Base-by-base conservation (phyloP, 92 coral and sea anemone species). In the Pocillopora grandis region DNA sequence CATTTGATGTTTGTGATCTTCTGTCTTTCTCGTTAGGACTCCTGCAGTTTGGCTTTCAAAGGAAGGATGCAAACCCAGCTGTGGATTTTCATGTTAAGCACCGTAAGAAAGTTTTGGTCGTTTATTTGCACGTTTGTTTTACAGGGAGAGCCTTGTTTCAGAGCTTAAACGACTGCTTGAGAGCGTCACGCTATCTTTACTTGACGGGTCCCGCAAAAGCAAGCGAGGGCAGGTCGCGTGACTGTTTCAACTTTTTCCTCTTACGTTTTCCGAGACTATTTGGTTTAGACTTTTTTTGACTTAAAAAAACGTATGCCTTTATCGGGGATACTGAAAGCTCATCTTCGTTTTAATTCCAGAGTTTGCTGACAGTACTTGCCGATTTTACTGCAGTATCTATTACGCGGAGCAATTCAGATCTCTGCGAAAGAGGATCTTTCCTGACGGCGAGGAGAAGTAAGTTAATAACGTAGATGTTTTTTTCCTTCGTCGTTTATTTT, bases 381-480 rank as follows among this genome's bases (percentile, higher is more conserved):
- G 93, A 73, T 96, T 96, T 77, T 92, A 81, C 90, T 96, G 99
- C 86, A 93, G 93, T 81, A 92, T 91, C 17, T 96, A 92, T 75
- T 96, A 83, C 67, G 99, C 96, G 16, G 98, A 93, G 61, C 99
- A 96, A 80, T 96, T 96, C 75, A 88, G 94, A 80, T 84, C 90
- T 64, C 90, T 96, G 16, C 93, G 99, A 16, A 92, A 94, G 85
- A 84, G 91, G 36, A 93, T 89, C 67, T 96, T 96, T 65, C 90
- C 83, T 36, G 94, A 92, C 19, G 94, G 98, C 42, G 99, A 96
- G 78, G 98, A 96, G 87, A 96, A 89, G 98, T 96, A 79, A 52
- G 89, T 61, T 3, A 11, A 31, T 16, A 16, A n/a, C 35, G 4
- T 68, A 58, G 17, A n/a, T n/a, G n/a, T n/a, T n/a, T n/a, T n/a